Evolutionary conservation across 35 echinoderm and acorn worm genomes (phyloP).

Genomic region (Chiridota heheva): DNA sequence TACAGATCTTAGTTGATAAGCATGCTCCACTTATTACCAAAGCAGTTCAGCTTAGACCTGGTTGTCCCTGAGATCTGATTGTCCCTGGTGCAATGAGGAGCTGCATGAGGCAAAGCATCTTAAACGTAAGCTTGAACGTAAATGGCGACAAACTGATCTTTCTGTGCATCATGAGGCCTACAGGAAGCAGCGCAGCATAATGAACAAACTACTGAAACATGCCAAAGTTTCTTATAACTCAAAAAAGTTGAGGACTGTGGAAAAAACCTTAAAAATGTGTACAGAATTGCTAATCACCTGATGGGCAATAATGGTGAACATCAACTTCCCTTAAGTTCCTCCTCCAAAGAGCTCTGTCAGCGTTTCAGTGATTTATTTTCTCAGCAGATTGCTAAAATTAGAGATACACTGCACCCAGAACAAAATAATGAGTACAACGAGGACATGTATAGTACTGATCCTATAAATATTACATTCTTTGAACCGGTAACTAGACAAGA

Average conservation of each 20-base stretch:
- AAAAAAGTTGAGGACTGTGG: neutral
- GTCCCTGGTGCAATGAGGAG: too few species aligned
- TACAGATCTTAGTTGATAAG: too few species aligned
- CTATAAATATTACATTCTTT: too few species aligned
- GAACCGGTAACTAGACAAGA: too few species aligned
- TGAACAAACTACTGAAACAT: slow-evolving; percentile 4
- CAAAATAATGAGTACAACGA: too few species aligned
- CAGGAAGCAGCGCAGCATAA: neutral
- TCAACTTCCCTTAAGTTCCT: neutral
- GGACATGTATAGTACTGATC: too few species aligned
- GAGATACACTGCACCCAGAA: too few species aligned
- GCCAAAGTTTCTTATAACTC: slow-evolving; percentile 11
- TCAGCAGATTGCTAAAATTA: neutral
- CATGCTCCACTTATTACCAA: too few species aligned
- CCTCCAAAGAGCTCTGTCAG: neutral
- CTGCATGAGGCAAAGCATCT: slow-evolving; percentile 20
- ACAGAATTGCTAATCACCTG: neutral
- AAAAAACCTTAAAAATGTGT: slow-evolving; percentile 1
- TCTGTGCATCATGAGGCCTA: slow-evolving; percentile 1
- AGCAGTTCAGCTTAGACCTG: too few species aligned
- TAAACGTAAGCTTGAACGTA: slow-evolving; percentile 12
- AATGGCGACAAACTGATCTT: slow-evolving; percentile 15
- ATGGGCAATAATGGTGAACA: neutral
- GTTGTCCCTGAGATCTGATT: too few species aligned
- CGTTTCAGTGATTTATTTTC: slow-evolving; percentile 9